phyloP scores from a whole-genome alignment of 1,140 invertebrate genomes.

The Rhopalosiphum maidis region DNA sequence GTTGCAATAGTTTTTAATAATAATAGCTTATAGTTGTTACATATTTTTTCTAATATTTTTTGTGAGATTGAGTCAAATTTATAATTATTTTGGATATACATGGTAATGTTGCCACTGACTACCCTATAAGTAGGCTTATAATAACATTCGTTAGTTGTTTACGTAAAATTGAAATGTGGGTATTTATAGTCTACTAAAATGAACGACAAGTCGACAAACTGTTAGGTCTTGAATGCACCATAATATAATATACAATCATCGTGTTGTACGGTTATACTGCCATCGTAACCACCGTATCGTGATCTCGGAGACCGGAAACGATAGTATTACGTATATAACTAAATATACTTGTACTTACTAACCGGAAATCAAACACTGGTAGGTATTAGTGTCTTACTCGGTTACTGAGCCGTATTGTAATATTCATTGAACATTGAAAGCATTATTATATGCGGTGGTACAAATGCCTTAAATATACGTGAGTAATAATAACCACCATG shows the following conservation, averaged over 20 bases:
- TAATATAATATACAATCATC: not conserved
- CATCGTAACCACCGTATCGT: not conserved
- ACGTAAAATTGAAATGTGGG: not conserved
- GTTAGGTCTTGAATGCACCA: not conserved
- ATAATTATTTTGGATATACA: not conserved
- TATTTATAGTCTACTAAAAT: not conserved
- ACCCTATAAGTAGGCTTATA: not conserved
- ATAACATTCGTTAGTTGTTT: not conserved
- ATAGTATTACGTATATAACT: slow-evolving; percentile 18
- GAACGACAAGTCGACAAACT: not conserved
- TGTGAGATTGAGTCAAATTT: not conserved
- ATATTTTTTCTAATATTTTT: not conserved
- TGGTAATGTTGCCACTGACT: not conserved
- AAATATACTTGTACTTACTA: not conserved
- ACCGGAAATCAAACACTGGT: not conserved
- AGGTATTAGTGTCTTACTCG: not conserved
- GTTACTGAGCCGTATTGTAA: not conserved
- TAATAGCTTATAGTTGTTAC: not conserved
- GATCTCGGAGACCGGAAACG: not conserved
- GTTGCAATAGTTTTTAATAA: not conserved
- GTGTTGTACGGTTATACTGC: not conserved
- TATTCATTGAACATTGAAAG: not conserved
- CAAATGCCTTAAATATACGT: not conserved
- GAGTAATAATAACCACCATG: not conserved
- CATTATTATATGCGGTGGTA: not conserved